phyloP scores from a whole-genome alignment of 2,888 invertebrate genomes.

The Dicyrtoma fusca region DNA sequence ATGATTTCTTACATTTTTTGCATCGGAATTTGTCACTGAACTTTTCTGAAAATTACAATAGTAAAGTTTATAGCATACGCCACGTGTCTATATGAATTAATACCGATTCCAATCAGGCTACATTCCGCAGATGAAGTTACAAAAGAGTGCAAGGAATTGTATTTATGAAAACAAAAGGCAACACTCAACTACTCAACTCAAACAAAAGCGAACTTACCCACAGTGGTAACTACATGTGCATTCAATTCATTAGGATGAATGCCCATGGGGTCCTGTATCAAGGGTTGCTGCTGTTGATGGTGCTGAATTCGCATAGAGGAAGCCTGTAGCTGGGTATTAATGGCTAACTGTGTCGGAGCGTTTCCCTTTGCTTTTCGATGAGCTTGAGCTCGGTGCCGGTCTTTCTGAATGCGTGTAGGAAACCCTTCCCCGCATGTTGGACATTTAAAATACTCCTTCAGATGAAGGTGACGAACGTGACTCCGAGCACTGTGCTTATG shows the following conservation, averaged over 20 bases:
- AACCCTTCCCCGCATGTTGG: not conserved
- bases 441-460: conserved; percentile 12
- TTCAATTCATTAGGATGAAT: not conserved
- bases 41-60: not conserved
- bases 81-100: no score
- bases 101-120: no score
- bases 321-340: not conserved
- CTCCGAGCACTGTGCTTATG: not conserved
- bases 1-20: conserved; percentile 16
- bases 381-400: not conserved
- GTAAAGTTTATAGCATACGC: no score
- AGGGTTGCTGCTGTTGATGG: not conserved
- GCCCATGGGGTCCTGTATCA: not conserved
- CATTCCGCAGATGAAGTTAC: no score
- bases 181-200: no score
- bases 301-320: conserved; percentile 11
- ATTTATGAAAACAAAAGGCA: no score
- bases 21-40: not conserved
- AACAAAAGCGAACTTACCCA: conserved; percentile 8
- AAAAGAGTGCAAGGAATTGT: not conserved
- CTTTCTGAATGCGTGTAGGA: not conserved
- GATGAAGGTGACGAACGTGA: conserved; percentile 21
- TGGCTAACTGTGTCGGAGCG: no score
- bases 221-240: not conserved
- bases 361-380: not conserved